Conservation (phyloP, 2,797 vertebrate genomes). For the Notolabrus celidotus region DNA sequence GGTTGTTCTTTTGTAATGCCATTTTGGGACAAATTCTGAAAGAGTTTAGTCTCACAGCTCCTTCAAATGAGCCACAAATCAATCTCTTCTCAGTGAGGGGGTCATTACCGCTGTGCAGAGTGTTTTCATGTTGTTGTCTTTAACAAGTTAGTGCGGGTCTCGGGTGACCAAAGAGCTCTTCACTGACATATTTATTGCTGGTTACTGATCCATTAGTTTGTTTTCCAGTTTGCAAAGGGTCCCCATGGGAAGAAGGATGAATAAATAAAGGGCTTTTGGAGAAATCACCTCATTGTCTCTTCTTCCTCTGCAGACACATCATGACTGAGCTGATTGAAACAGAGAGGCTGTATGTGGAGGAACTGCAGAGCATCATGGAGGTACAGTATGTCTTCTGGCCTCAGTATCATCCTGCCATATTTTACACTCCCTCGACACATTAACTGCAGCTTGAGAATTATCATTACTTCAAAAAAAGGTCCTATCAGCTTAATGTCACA, state of each 20-base stretch:
- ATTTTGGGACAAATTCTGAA: constrained; percentile 3
- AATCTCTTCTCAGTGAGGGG: neutral
- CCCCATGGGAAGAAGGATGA: constrained; percentile 3
- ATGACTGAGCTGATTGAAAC: constrained; percentile 96
- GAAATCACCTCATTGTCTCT: constrained; percentile 9
- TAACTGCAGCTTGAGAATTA: too few relatives aligned
- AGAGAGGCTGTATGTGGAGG: constrained; percentile 94
- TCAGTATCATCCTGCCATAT: too few relatives aligned
- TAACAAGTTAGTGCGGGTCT: neutral
- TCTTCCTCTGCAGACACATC: constrained; percentile 86
- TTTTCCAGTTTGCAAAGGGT: constrained; percentile 8
- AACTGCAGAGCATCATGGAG: constrained; percentile 96
- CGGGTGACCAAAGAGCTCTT: constrained; percentile 4
- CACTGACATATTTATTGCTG: neutral
- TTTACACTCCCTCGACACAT: too few relatives aligned
- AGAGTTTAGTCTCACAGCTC: constrained; percentile 25
- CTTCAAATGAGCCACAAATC: neutral
- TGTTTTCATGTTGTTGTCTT: constrained; percentile 22
- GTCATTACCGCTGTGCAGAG: neutral
- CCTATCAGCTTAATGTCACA: too few relatives aligned
- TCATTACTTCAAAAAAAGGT: too few relatives aligned
- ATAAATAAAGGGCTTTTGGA: neutral
- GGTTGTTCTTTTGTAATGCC: neutral
- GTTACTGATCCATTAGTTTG: constrained; percentile 19
- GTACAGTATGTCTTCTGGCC: constrained; percentile 66